Evolutionary conservation across 2,113 vertebrate genomes (phyloP), one percentile per base, ranked within the genome.

Genomic region (Ophiodon elongatus): DNA sequence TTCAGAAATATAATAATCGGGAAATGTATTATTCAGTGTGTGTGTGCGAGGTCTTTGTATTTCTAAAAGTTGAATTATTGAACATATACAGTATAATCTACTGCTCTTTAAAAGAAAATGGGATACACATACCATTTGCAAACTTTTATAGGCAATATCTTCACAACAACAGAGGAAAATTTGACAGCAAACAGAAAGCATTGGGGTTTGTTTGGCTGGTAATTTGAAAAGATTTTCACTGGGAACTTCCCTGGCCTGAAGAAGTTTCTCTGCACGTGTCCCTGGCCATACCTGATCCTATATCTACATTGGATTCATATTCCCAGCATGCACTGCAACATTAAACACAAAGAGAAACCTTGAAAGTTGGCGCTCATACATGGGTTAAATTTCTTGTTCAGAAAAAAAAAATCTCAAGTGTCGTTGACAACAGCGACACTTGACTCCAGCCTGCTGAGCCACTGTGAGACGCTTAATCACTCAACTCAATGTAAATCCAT

Each of bases 371-470:
- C 21, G 2, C 39, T 59, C 56, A 39, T 45, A 69, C 29, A 25
- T 4, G 8, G 25, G 19, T 19, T 69, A 2, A 6, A 39, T 29
- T 23, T 50, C 9, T 37, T 3, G n/a, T 25, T 37, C 15, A 21
- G 47, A n/a, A 60, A 60, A 69, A 79, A 29, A 59, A 25, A 43
- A 81, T 72, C 68, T 76, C 8, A 63, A 62, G n/a, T 27, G 33
- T 66, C 77, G 65, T 73, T 73, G 56, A 83, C 33, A 39, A 29
- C 45, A 47, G 45, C 69, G 76, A 67, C 60, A 56, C 76, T 72
- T 50, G 27, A 10, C 64, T 63, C 14, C 76, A 60, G 63, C 41
- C 73, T 52, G 35, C 68, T 80, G 59, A 71, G 62, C 79, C 50
- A 31, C 33, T 65, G 70, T 43, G 7, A 71, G 31, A 56, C 23